These are phyloP conservation scores for Euglossa dilemma DNA, from an alignment of 1,140 invertebrate genomes.

Conservation along the genomic window DNA sequence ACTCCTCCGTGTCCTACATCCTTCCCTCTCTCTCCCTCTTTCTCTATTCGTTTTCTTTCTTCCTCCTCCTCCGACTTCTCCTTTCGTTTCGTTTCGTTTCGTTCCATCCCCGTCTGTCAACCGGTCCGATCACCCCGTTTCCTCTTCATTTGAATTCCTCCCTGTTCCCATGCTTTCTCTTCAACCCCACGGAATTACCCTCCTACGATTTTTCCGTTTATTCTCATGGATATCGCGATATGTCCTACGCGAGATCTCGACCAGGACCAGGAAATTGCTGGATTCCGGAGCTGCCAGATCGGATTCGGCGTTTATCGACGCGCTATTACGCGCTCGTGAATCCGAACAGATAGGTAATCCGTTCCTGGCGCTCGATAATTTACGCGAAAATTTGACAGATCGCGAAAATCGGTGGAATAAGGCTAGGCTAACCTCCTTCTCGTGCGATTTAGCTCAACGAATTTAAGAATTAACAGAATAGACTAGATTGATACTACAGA, in stretches of 20 bases:
- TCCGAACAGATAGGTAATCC: neutral
- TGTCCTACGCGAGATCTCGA: constrained; percentile 19
- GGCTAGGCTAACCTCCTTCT: no score
- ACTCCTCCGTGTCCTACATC: neutral
- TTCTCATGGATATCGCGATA: constrained; percentile 4
- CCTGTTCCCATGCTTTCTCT: neutral
- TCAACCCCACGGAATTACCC: neutral
- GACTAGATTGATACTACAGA: no score
- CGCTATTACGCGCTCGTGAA: neutral
- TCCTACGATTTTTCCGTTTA: neutral
- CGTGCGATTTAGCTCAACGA: no score
- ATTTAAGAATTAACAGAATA: no score
- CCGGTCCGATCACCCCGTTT: neutral
- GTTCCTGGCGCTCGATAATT: neutral
- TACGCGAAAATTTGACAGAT: neutral
- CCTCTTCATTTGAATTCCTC: neutral
- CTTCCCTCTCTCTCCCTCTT: neutral
- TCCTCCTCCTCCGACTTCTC: neutral
- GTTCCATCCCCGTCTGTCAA: neutral
- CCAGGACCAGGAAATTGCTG: constrained; percentile 13
- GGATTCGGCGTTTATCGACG: constrained; percentile 7
- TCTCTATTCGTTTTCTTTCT: neutral
- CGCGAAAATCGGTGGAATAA: neutral
- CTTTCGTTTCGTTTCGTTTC: neutral
- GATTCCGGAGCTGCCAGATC: neutral